Base-by-base conservation (phyloP, 1,140 invertebrate genomes). In the Bombus pascuorum region DNA sequence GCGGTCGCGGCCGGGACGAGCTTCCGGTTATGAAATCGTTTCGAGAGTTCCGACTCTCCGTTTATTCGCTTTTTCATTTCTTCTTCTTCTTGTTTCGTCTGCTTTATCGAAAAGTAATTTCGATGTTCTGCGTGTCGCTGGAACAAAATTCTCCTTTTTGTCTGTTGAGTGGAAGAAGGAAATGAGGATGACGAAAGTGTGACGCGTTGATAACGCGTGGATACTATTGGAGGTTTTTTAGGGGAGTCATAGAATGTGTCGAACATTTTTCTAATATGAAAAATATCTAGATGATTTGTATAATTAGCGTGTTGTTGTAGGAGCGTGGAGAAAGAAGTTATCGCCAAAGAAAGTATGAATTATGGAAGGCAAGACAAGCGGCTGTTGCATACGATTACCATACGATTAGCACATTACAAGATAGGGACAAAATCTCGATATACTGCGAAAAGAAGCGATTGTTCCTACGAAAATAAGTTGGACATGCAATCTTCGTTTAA, bases 11-110 rank as follows among this genome's bases (percentile, higher is more conserved):
- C 79, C 57, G 71, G 57, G 82, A 84, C 66, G 82, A 57, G 68
- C 83, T 85, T 85, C 83, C 83, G 66, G 76, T 85, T 85, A 85
- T 80, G 83, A 85, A 85, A 85, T 85, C 83, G 68, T 39, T 65
- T 57, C 32, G 32, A 32, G 32, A 32, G 37, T 9, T 32, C 76
- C 8, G 47, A 53, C 47, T 53, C 4, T 47, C 25, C 57, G 39
- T 32, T 68, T 42, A 37, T 78, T 32, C 39, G 3, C 28, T 77
- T 25, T 12, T 78, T 13, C n/a, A 1, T 13, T 22, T 15, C 22
- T 8, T n/a, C 22, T 15, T n/a, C 53, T 18, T 77, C 25, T 59
- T 1, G 18, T 28, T 10, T 4, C 68, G 4, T 44, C 9, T 47
- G 18, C 9, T 32, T 65, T 32, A 70, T 77, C 74, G 62, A 28